Base-by-base conservation (phyloP, 2,113 vertebrate genomes). In the Alces alces region DNA sequence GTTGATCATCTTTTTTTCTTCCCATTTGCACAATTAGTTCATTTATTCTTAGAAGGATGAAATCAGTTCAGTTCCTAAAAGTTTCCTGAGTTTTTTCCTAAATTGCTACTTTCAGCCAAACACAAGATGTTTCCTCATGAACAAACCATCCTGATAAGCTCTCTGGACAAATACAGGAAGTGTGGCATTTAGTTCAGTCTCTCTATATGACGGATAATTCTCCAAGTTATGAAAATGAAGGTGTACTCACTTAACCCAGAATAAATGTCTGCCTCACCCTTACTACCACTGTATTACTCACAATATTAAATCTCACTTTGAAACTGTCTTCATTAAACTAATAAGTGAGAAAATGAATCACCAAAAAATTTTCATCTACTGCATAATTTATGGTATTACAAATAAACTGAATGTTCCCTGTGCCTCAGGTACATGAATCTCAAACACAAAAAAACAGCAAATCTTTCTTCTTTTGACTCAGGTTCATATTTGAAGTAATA, bases 291-390 rank as follows among this genome's bases (percentile, higher is more conserved):
- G 7, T 79, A 55, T 83, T 70, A 76, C 52, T 93, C 57, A 89
- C 4, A 70, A 64, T 70, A 83, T 45, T 73, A 88, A 87, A 52
- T 15, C 64, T 64, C 52, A 57, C 58, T 85, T 80, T 79, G 86
- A 96, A 97, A 96, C 94, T 73, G 21, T 43, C n/a, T 50, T 70
- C 43, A 91, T 92, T 87, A 89, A 92, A 36, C 86, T 97, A 93
- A 76, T 96, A 97, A 84, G 36, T 57, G 45, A 93, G 76, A 73
- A 93, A 89, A 82, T 39, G 25, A 92, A 60, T 89, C 66, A 78
- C 60, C 10, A 78, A 89, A 89, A 92, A 39, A 19, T 58, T 54
- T 85, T 93, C 90, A 60, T 61, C n/a, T 27, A 55, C 79, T 78
- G 27, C 43, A 91, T 79, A 47, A 70, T 36, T 70, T 57, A 87